Conservation (phyloP, 2,888 invertebrate species). For the Pheosia gnoma region DNA sequence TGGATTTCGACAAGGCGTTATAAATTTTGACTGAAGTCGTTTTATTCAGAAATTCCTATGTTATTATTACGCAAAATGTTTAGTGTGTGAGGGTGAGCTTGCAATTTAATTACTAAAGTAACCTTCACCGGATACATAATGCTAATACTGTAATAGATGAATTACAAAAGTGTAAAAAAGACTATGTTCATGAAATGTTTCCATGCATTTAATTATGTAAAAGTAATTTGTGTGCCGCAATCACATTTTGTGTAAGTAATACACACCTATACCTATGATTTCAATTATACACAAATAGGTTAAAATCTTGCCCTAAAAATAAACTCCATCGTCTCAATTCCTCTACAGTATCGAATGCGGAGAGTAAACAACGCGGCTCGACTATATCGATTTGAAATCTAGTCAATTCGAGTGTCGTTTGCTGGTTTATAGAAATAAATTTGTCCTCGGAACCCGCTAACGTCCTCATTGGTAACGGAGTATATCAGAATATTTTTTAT, state of each 20-base stretch:
- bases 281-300: neutral
- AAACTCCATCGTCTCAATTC: constrained; percentile 23
- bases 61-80: too few species aligned
- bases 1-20: neutral
- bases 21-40: neutral
- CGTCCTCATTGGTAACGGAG: neutral
- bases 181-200: too few species aligned
- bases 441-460: constrained; percentile 12
- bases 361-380: constrained; percentile 19
- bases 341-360: constrained; percentile 21
- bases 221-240: too few species aligned
- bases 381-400: constrained; percentile 21
- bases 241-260: too few species aligned
- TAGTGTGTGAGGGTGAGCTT: neutral
- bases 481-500: too few species aligned
- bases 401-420: constrained; percentile 11
- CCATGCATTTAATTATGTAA: too few species aligned
- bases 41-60: too few species aligned
- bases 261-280: too few species aligned
- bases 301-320: constrained; percentile 10
- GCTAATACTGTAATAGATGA: too few species aligned
- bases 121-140: too few species aligned
- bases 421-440: constrained; percentile 14
- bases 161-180: too few species aligned
- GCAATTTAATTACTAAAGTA: too few species aligned